Evolutionary conservation across 1,140 invertebrate genomes (phyloP), one percentile per base, ranked within the genome.

Genomic region (Hermatobates lingyangjiaoensis): DNA sequence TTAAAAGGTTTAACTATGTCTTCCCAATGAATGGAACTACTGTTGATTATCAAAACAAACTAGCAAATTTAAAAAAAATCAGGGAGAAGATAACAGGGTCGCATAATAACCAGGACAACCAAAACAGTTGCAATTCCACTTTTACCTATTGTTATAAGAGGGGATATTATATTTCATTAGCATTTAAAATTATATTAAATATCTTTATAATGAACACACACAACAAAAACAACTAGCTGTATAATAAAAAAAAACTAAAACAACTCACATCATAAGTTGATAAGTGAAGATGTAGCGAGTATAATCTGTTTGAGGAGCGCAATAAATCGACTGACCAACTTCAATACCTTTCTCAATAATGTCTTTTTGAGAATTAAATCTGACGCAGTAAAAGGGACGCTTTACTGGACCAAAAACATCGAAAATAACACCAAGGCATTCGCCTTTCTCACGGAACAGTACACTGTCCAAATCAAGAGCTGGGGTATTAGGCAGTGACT

Each of bases 351-450:
- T 74, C 24, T 77, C 71, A 14, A 70, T 60, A 53, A 87, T 83
- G 56, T 90, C 80, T 42, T 81, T 70, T 20, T 63, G 61, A n/a
- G 72, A 78, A 64, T 90, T 91, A 60, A 90, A 91, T 12, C 87
- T 2, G 1, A 91, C 73, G 53, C 79, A 79, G 65, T 92, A 92
- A 58, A 80, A 71, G 0, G 88, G 87, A 58, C 83, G 74, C 0
- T 66, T 67, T 0, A 90, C 81, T 60, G 75, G 71, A 3, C 90
- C 90, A 67, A 94, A 81, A 3, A 93, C 87, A 72, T 95, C 91
- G 69, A 88, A 91, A 50, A 95, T 75, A 59, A 77, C 72, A 2
- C 87, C 87, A 0, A 89, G 64, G 2, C 80, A 73, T 40, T 76
- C 68, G 15, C 82, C 84, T 61, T 74, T 71, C 7, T 85, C 77